phyloP scores from a whole-genome alignment of 1,140 invertebrate species.

The silkworm (Bombyx mori) region DNA sequence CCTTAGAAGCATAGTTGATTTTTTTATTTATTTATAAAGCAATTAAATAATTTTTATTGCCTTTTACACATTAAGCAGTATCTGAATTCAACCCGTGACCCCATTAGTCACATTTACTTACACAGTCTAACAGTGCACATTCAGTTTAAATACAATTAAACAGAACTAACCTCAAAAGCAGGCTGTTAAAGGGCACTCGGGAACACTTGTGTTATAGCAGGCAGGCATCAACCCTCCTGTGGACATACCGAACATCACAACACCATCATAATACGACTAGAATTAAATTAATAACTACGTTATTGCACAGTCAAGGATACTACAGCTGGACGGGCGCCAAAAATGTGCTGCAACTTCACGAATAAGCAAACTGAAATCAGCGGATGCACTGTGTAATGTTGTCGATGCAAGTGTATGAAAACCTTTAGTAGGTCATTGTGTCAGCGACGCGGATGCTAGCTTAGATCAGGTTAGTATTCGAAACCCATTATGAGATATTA shows the following conservation, averaged over 20 bases:
- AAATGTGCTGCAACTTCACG: constrained; percentile 41
- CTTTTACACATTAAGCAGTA: too few species aligned
- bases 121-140: too few species aligned
- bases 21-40: too few species aligned
- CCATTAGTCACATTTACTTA: too few species aligned
- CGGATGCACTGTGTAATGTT: constrained; percentile 20
- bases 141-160: constrained; percentile 13
- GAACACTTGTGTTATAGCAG: constrained; percentile 55
- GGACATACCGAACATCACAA: constrained; percentile 42
- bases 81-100: too few species aligned
- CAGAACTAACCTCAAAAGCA: constrained; percentile 62
- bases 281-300: constrained; percentile 42
- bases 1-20: too few species aligned
- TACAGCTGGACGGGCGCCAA: constrained; percentile 55
- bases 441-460: constrained; percentile 15
- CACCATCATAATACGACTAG: constrained; percentile 29
- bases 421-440: constrained; percentile 17
- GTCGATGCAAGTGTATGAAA: constrained; percentile 32
- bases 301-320: constrained; percentile 61
- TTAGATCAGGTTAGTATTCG: too few species aligned
- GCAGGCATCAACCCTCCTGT: constrained; percentile 62
- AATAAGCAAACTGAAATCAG: constrained; percentile 44
- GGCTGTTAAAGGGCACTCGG: constrained; percentile 64
- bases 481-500: too few species aligned
- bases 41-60: too few species aligned